These are phyloP conservation scores for Spondyliosoma cantharus DNA, from an alignment of 2,797 vertebrate species.

Conservation along the genomic window DNA sequence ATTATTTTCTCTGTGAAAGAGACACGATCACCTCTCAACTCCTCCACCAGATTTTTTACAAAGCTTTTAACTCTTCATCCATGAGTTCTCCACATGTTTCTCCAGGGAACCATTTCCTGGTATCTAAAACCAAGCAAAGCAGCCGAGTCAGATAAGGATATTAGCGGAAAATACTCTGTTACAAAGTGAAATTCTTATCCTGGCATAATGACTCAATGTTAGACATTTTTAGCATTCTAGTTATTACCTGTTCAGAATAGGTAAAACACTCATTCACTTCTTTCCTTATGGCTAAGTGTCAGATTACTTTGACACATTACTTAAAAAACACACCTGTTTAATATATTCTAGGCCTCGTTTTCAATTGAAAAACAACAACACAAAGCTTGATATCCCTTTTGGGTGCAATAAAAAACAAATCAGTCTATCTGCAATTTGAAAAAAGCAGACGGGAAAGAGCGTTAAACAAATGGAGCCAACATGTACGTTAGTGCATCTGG, in stretches of 20 bases:
- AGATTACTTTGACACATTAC: background rate
- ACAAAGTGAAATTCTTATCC: conserved; percentile 9
- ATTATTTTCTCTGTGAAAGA: conserved; percentile 17
- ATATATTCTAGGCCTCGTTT: background rate
- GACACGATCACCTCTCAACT: conserved; percentile 38
- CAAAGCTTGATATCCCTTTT: background rate
- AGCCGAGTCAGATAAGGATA: background rate
- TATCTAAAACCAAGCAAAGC: conserved; percentile 24
- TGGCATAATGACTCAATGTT: conserved; percentile 3
- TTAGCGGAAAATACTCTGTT: conserved; percentile 7
- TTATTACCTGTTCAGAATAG: background rate
- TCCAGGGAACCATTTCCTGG: conserved; percentile 40
- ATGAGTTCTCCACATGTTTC: conserved; percentile 33
- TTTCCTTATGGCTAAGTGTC: conserved; percentile 5
- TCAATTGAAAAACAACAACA: background rate
- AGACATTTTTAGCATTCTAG: background rate
- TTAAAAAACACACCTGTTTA: background rate
- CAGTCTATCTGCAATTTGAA: too few species aligned
- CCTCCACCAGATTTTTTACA: conserved; percentile 33
- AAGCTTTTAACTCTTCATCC: conserved; percentile 20
- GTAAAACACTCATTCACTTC: background rate
- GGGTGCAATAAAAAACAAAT: background rate
- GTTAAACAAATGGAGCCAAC: background rate
- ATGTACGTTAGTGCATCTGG: background rate
- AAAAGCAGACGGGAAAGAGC: background rate